Conservation (phyloP, 2,113 vertebrate genomes). For the Megaceryle maxima region DNA sequence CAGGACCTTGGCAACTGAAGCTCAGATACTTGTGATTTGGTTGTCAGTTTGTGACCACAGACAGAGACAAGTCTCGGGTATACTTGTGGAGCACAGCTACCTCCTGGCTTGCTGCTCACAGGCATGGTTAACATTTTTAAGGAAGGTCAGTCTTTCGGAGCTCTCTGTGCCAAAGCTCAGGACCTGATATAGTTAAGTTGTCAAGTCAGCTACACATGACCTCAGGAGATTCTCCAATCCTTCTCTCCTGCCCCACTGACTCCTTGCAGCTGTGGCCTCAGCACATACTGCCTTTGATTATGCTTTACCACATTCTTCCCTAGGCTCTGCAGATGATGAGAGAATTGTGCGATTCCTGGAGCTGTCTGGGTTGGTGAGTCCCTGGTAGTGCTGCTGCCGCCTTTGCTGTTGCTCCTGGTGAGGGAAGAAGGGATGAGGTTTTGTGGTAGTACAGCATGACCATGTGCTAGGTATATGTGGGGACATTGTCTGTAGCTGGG, state of each 20-base stretch:
- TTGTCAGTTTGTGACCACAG: neutral
- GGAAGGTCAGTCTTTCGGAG: neutral
- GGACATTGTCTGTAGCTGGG: neutral
- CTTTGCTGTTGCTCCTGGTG: neutral
- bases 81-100: neutral
- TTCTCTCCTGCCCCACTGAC: neutral
- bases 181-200: neutral
- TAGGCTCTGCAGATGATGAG: constrained; percentile 90
- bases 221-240: neutral
- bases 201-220: neutral
- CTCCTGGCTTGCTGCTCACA: neutral
- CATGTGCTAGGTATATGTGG: neutral
- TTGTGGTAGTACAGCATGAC: neutral
- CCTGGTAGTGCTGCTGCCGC: neutral
- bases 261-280: neutral
- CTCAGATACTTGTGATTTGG: neutral
- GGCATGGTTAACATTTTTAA: neutral
- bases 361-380: constrained; percentile 90
- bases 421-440: neutral
- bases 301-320: neutral
- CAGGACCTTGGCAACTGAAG: neutral
- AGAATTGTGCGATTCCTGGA: constrained; percentile 90
- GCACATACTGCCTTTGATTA: neutral
- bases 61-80: neutral
- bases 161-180: neutral